These are phyloP conservation scores for Lophius americanus DNA, from an alignment of 2,797 vertebrate genomes.

Conservation along the genomic window DNA sequence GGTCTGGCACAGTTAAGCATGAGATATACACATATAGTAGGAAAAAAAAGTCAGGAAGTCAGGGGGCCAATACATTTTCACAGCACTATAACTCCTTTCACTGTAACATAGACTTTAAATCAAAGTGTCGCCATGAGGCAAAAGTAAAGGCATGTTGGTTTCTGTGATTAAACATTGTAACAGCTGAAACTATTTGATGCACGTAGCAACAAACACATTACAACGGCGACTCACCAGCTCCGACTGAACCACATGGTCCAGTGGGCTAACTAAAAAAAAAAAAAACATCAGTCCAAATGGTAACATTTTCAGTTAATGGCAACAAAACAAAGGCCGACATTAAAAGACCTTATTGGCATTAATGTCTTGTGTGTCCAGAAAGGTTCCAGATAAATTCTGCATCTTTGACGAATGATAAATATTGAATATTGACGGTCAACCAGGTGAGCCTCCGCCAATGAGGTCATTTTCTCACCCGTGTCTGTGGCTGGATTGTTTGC, in stretches of 20 bases:
- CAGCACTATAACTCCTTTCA: not conserved
- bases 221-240: not conserved
- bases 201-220: not conserved
- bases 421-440: too few species aligned
- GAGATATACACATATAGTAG: too few species aligned
- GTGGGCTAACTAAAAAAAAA: not conserved
- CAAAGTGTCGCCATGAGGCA: not conserved
- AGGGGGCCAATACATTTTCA: too few species aligned
- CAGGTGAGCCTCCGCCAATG: too few species aligned
- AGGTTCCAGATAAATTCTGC: too few species aligned
- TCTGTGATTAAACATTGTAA: constrained; percentile 3
- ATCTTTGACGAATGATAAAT: too few species aligned
- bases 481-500: not conserved
- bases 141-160: constrained; percentile 16
- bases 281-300: too few species aligned
- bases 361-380: not conserved
- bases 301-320: not conserved
- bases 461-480: too few species aligned
- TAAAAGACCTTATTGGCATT: not conserved
- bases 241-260: not conserved
- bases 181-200: constrained; percentile 2
- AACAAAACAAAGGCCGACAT: not conserved
- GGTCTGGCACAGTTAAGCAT: too few species aligned
- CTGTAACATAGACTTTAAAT: constrained; percentile 1
- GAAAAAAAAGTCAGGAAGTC: too few species aligned